These are phyloP conservation scores for Nemurella pictetii DNA, from an alignment of 2,888 invertebrate species.

Conservation along the genomic window DNA sequence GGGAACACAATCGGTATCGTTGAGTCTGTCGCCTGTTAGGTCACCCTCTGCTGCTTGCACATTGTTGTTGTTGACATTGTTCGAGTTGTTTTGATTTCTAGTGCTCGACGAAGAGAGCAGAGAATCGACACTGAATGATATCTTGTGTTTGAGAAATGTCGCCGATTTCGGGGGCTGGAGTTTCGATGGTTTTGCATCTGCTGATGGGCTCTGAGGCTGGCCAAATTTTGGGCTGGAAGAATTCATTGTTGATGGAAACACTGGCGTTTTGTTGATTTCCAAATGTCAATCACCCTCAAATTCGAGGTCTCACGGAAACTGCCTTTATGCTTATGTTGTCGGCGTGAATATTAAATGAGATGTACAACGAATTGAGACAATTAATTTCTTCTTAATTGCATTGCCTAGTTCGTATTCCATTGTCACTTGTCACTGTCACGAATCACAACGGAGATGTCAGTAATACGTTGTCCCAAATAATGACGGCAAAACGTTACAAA, in stretches of 20 bases:
- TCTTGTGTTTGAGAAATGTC: slow-evolving; percentile 62
- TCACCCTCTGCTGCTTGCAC: not conserved
- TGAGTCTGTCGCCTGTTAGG: not conserved
- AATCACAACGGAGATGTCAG: not conserved
- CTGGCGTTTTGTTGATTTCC: not conserved
- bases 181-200: slow-evolving; percentile 42
- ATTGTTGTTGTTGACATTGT: slow-evolving; percentile 3
- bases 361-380: too few relatives aligned
- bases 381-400: not conserved
- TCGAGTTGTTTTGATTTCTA: not conserved
- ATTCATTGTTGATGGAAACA: not conserved
- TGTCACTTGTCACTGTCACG: not conserved
- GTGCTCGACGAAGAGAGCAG: slow-evolving; percentile 54
- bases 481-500: not conserved
- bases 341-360: too few relatives aligned
- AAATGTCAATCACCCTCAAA: too few relatives aligned
- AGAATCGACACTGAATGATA: slow-evolving; percentile 75
- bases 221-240: not conserved
- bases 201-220: slow-evolving; percentile 7
- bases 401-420: not conserved
- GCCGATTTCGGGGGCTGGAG: slow-evolving; percentile 49
- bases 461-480: not conserved
- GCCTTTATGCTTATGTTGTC: too few relatives aligned
- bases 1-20: not conserved
- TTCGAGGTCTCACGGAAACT: too few relatives aligned